phyloP scores from a whole-genome alignment of 1,140 invertebrate genomes.

The Drosophila subobscura region DNA sequence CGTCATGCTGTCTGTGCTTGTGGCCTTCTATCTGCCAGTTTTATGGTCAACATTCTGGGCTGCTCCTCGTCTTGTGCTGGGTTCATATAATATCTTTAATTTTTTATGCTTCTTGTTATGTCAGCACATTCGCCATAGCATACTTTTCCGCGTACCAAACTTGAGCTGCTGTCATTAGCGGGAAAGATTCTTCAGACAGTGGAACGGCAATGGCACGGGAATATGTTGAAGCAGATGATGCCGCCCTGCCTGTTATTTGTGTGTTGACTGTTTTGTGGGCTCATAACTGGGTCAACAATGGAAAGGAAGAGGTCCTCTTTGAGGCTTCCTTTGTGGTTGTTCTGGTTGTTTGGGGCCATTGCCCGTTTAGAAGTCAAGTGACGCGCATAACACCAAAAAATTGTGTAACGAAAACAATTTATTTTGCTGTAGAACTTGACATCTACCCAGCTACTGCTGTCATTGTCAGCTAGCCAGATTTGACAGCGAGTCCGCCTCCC shows the following conservation, averaged over 20 bases:
- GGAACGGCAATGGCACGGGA: neutral
- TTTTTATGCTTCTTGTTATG: conserved; percentile 59
- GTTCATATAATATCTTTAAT: conserved; percentile 79
- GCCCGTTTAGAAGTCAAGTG: conserved; percentile 79
- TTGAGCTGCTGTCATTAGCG: conserved; percentile 71
- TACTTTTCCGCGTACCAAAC: conserved; percentile 63
- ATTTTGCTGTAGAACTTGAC: conserved; percentile 66
- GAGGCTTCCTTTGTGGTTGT: conserved; percentile 40
- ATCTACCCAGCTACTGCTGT: conserved; percentile 27
- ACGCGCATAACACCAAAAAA: conserved; percentile 73
- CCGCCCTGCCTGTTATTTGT: conserved; percentile 55
- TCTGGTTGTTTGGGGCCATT: conserved; percentile 38
- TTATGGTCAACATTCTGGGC: conserved; percentile 45
- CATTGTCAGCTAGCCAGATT: conserved; percentile 67
- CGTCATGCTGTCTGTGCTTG: conserved; percentile 69
- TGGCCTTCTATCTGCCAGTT: conserved; percentile 51
- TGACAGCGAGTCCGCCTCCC: conserved; percentile 53
- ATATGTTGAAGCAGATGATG: conserved; percentile 10
- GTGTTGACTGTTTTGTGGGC: conserved; percentile 67
- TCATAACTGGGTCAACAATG: conserved; percentile 78
- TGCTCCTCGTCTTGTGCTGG: conserved; percentile 14
- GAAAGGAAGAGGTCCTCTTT: conserved; percentile 22
- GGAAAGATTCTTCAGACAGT: conserved; percentile 19
- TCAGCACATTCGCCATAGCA: conserved; percentile 72
- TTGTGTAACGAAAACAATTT: conserved; percentile 77